Evolutionary conservation across 2,113 vertebrate species (phyloP).

Genomic region (Gambusia affinis): DNA sequence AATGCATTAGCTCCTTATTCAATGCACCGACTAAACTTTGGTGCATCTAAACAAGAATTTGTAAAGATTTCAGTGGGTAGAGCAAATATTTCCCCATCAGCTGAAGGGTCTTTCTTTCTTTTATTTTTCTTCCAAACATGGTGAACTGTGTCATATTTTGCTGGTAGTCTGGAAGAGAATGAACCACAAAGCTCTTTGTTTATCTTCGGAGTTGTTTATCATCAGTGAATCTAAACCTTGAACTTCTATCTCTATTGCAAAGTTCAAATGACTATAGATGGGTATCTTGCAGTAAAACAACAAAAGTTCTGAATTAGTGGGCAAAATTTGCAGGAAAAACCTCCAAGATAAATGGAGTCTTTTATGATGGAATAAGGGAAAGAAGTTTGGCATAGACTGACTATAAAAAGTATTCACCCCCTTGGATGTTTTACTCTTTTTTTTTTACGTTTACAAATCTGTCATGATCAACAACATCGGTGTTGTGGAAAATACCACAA

Average conservation of each 20-base stretch:
- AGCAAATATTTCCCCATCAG: slow-evolving; percentile 35
- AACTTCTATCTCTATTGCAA: slow-evolving; percentile 18
- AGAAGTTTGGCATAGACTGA: too few species aligned
- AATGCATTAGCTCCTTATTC: slow-evolving; percentile 66
- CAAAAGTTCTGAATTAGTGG: slow-evolving; percentile 3
- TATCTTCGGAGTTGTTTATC: slow-evolving; percentile 48
- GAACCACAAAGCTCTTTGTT: slow-evolving; percentile 43
- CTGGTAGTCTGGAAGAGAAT: slow-evolving; percentile 21
- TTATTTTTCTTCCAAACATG: not conserved
- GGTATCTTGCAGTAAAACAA: not conserved
- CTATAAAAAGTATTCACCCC: too few species aligned
- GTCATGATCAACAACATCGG: too few species aligned
- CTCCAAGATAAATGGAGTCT: not conserved
- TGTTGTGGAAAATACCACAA: too few species aligned
- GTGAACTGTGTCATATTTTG: slow-evolving; percentile 7
- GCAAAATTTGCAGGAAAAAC: not conserved
- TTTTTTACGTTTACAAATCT: too few species aligned
- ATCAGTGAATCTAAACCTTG: slow-evolving; percentile 20
- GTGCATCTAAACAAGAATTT: slow-evolving; percentile 47
- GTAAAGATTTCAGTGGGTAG: slow-evolving; percentile 45
- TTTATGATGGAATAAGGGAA: not conserved
- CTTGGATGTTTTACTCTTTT: too few species aligned
- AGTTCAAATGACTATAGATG: slow-evolving; percentile 4
- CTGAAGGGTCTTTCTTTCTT: slow-evolving; percentile 19
- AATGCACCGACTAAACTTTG: slow-evolving; percentile 65